These are phyloP conservation scores for Lycia hirtaria DNA, from an alignment of 2,888 invertebrate genomes.

Conservation along the genomic window DNA sequence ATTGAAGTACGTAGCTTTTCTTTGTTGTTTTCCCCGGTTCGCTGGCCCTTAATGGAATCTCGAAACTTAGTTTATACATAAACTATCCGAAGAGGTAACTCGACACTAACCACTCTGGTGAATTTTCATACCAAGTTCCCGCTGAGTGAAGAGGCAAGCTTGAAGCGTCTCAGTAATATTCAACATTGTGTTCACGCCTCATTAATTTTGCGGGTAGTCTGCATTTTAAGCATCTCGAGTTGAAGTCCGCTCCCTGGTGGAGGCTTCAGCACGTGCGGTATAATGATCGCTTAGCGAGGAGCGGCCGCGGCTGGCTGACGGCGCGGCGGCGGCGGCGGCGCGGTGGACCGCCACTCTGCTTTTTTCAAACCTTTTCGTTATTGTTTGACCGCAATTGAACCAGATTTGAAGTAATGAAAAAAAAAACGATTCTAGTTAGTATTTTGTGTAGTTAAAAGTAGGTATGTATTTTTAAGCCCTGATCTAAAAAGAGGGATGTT, in stretches of 20 bases:
- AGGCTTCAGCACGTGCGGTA: conserved; percentile 21
- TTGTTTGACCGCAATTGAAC: background rate
- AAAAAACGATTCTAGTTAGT: no score
- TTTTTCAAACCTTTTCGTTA: background rate
- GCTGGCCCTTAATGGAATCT: no score
- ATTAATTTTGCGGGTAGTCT: conserved; percentile 28
- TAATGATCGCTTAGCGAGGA: conserved; percentile 19
- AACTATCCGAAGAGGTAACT: background rate
- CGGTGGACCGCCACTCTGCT: background rate
- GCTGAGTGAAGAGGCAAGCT: background rate
- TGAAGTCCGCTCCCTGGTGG: conserved; percentile 13
- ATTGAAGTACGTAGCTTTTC: no score
- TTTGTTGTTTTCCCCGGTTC: no score
- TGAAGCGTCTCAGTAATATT: conserved; percentile 14
- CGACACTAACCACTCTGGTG: background rate
- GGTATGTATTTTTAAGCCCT: no score
- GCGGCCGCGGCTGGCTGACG: background rate
- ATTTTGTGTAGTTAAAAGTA: no score
- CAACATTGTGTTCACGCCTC: conserved; percentile 26
- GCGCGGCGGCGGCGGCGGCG: background rate
- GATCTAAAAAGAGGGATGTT: no score
- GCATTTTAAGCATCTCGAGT: conserved; percentile 27
- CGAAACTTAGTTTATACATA: background rate
- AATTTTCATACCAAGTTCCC: background rate
- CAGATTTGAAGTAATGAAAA: background rate